phyloP scores from a whole-genome alignment of 1,140 invertebrate genomes.

The Trachymyrmex cornetzi region DNA sequence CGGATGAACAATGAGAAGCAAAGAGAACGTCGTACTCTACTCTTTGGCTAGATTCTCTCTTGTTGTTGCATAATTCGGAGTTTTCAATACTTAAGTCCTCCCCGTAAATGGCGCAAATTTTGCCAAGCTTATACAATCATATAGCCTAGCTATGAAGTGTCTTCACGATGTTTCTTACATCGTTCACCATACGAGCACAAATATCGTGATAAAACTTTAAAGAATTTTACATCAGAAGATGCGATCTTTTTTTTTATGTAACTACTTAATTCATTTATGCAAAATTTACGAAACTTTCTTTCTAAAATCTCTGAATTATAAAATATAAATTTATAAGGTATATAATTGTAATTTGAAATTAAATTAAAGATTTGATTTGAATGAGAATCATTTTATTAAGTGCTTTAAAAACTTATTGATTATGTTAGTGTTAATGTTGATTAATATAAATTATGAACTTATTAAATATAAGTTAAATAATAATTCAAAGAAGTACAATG shows the following conservation, averaged over 20 bases:
- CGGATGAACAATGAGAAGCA: conserved; percentile 81
- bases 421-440: too few relatives aligned
- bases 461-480: too few relatives aligned
- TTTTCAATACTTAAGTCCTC: conserved; percentile 58
- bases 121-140: conserved; percentile 44
- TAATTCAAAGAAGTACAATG: too few relatives aligned
- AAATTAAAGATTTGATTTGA: background rate
- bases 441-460: background rate
- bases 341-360: background rate
- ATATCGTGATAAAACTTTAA: conserved; percentile 28
- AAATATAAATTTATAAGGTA: background rate
- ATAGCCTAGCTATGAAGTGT: conserved; percentile 9
- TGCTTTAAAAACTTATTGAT: background rate
- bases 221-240: background rate
- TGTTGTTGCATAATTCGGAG: conserved; percentile 57
- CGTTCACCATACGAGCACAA: conserved; percentile 20
- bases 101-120: conserved; percentile 53
- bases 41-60: conserved; percentile 33
- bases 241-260: background rate
- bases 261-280: background rate
- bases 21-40: conserved; percentile 72
- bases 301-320: background rate
- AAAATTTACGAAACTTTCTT: background rate
- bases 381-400: background rate
- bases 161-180: conserved; percentile 3